These are phyloP conservation scores for Mormyrus lacerda DNA, from an alignment of 2,113 vertebrate species.

Conservation along the genomic window DNA sequence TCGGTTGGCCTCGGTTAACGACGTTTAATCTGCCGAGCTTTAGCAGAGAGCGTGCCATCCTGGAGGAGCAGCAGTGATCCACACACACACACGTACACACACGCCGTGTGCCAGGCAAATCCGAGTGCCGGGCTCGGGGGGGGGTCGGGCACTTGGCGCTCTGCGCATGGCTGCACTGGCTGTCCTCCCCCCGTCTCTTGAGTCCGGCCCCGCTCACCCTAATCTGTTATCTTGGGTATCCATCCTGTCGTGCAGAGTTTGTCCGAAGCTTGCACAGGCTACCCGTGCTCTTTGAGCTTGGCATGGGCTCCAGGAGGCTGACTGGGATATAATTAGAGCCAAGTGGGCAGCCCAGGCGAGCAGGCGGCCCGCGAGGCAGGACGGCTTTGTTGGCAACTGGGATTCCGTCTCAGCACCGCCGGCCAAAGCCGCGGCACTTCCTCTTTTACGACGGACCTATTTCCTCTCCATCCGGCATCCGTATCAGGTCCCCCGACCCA, in stretches of 20 bases:
- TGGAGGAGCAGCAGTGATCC: slow-evolving; percentile 58
- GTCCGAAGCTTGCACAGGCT: slow-evolving; percentile 69
- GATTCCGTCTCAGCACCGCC: slow-evolving; percentile 52
- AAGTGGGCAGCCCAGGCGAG: slow-evolving; percentile 59
- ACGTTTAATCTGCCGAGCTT: slow-evolving; percentile 65
- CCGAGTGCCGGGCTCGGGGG: background rate
- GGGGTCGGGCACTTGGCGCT: background rate
- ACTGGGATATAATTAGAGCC: slow-evolving; percentile 83
- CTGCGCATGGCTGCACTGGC: background rate
- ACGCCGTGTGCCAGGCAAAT: slow-evolving; percentile 22
- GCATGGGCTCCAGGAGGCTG: slow-evolving; percentile 61
- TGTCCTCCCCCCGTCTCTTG: slow-evolving; percentile 22
- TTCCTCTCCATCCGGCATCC: slow-evolving; percentile 65
- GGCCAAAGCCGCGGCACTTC: slow-evolving; percentile 69
- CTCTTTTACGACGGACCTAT: slow-evolving; percentile 70
- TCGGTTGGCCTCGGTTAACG: slow-evolving; percentile 55
- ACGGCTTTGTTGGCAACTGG: slow-evolving; percentile 77
- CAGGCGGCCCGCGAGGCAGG: slow-evolving; percentile 81
- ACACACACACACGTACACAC: slow-evolving; percentile 40
- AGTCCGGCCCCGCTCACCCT: slow-evolving; percentile 48
- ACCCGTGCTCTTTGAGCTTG: slow-evolving; percentile 70
- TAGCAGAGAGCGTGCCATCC: slow-evolving; percentile 51
- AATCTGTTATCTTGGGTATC: background rate
- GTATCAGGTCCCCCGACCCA: background rate
- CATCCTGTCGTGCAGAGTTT: slow-evolving; percentile 67